These are phyloP conservation scores for Acanthoscelides obtectus DNA, from an alignment of 2,888 invertebrate genomes.

Conservation along the genomic window DNA sequence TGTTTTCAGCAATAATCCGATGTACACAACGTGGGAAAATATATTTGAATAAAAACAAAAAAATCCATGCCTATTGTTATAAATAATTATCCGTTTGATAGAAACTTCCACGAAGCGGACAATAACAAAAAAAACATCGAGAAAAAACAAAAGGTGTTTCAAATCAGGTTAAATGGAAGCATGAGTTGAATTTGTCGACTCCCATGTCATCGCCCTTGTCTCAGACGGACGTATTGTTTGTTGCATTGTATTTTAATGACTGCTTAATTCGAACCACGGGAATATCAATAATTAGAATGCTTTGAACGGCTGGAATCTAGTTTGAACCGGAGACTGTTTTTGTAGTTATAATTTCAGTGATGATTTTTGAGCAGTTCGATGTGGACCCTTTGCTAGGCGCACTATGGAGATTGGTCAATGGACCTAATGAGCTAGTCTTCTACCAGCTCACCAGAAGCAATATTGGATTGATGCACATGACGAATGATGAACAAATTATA, in stretches of 20 bases:
- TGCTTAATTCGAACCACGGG: not conserved
- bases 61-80: too few species aligned
- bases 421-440: too few species aligned
- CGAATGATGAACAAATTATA: too few species aligned
- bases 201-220: not conserved
- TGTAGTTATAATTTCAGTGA: not conserved
- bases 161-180: not conserved
- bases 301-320: not conserved
- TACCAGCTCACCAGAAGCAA: too few species aligned
- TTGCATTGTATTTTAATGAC: not conserved
- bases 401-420: too few species aligned
- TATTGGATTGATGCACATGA: too few species aligned
- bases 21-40: too few species aligned
- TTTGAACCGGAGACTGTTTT: not conserved
- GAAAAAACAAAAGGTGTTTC: not conserved
- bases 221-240: not conserved
- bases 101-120: not conserved
- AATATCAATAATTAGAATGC: not conserved
- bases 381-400: too few species aligned
- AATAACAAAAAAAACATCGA: not conserved
- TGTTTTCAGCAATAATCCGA: too few species aligned
- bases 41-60: too few species aligned
- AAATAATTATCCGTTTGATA: not conserved
- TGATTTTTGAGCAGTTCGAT: too few species aligned
- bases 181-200: not conserved